Percentiles rank a stretch among this genome's conserved stretches.
These are phyloP conservation scores for Brachyopa scutellaris DNA, from an alignment of 2,888 invertebrate species.

Conservation along the genomic window DNA sequence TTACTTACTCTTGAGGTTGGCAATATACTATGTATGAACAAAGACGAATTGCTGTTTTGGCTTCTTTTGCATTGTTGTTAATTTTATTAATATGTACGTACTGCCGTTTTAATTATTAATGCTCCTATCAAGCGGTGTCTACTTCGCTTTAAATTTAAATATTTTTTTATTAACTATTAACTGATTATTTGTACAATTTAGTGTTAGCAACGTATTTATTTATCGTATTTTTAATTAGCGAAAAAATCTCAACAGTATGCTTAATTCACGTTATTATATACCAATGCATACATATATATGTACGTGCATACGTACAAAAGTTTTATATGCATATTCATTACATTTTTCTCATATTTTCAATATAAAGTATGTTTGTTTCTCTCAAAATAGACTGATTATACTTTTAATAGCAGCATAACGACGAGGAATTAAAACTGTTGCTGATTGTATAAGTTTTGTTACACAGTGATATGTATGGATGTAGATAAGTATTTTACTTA, in stretches of 20 bases:
- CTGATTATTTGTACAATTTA: slow-evolving; percentile 53
- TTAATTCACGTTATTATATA: slow-evolving; percentile 15
- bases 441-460: slow-evolving; percentile 54
- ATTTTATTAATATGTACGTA: no score
- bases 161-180: slow-evolving; percentile 28
- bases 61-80: no score
- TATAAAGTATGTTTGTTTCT: slow-evolving; percentile 33
- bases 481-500: no score
- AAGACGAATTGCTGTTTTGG: no score
- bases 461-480: slow-evolving; percentile 32
- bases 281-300: slow-evolving; percentile 26
- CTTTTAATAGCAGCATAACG: slow-evolving; percentile 53
- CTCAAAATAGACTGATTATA: slow-evolving; percentile 66
- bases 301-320: slow-evolving; percentile 13
- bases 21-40: no score
- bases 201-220: slow-evolving; percentile 68
- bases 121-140: no score
- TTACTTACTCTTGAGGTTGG: no score
- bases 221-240: slow-evolving; percentile 57
- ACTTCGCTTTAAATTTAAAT: no score
- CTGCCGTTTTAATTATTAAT: no score
- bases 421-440: slow-evolving; percentile 51
- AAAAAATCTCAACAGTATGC: slow-evolving; percentile 18
- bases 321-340: slow-evolving; percentile 1
- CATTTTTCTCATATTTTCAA: slow-evolving; percentile 22